These are phyloP conservation scores for Laspeyria flexula DNA, from an alignment of 2,888 invertebrate genomes.

Conservation along the genomic window DNA sequence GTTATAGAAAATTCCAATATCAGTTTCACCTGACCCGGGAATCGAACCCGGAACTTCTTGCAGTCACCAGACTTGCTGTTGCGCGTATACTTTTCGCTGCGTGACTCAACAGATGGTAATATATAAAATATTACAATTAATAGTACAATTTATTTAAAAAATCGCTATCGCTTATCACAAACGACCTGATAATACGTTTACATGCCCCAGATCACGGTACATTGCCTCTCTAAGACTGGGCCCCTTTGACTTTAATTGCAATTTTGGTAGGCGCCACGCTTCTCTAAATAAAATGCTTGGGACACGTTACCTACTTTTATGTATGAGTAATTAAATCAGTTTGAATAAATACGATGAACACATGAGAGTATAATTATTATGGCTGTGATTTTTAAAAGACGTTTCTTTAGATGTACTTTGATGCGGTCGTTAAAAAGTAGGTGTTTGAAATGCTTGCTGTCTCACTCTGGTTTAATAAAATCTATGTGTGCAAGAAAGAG, in stretches of 20 bases:
- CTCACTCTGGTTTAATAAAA: background rate
- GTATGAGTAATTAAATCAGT: constrained; percentile 6
- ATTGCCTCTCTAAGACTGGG: constrained; percentile 63
- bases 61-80: no score
- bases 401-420: background rate
- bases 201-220: constrained; percentile 63
- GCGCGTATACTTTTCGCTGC: no score
- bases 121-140: no score
- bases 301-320: constrained; percentile 11
- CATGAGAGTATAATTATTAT: background rate
- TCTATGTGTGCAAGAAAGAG: background rate
- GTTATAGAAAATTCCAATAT: no score
- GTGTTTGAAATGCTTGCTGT: no score
- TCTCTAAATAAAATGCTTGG: constrained; percentile 42
- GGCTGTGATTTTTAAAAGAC: background rate
- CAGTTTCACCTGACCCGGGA: no score
- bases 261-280: constrained; percentile 53
- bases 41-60: no score
- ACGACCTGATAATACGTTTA: constrained; percentile 57
- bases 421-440: no score
- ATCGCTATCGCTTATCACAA: constrained; percentile 38
- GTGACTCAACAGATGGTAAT: no score
- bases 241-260: constrained; percentile 68
- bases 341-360: background rate
- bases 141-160: background rate